A percentile compares a stretch with the other conserved stretches of the same genome.
Conservation (phyloP, 2,113 vertebrate species). For the Galbula dea region DNA sequence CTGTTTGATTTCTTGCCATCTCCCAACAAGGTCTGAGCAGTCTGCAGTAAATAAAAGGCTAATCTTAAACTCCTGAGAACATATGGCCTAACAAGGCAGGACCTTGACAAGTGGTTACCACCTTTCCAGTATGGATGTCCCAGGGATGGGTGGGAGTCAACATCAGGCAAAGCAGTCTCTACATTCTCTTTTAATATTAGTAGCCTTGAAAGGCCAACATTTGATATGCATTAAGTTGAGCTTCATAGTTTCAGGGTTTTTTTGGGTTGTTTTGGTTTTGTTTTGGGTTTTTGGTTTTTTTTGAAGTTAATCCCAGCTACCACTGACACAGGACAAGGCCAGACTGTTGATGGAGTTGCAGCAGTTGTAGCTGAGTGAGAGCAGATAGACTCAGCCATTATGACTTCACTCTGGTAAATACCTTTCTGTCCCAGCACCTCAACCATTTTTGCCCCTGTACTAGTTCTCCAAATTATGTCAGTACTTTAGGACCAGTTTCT, state of each 20-base stretch:
- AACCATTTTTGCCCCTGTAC: neutral
- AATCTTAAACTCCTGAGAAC: neutral
- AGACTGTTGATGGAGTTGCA: neutral
- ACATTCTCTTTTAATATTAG: neutral
- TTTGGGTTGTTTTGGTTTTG: no score
- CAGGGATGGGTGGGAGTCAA: neutral
- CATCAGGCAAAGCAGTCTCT: neutral
- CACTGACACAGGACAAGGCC: neutral
- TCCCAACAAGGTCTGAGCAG: neutral
- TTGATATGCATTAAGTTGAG: neutral
- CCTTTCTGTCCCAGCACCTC: neutral
- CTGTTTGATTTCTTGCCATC: neutral
- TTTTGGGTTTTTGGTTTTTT: neutral
- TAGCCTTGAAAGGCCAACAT: neutral
- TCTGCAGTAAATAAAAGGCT: neutral
- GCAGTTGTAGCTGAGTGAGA: neutral
- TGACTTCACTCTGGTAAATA: neutral
- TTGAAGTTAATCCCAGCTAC: neutral
- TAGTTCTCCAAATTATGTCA: neutral
- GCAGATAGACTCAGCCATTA: neutral
- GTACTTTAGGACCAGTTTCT: neutral
- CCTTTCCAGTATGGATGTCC: neutral
- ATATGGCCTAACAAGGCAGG: neutral
- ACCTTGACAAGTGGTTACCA: neutral
- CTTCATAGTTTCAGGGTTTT: neutral